Percentiles rank a stretch among this genome's conserved stretches.
Conservation (phyloP, 2,113 vertebrate genomes). For the Noturus placidus region DNA sequence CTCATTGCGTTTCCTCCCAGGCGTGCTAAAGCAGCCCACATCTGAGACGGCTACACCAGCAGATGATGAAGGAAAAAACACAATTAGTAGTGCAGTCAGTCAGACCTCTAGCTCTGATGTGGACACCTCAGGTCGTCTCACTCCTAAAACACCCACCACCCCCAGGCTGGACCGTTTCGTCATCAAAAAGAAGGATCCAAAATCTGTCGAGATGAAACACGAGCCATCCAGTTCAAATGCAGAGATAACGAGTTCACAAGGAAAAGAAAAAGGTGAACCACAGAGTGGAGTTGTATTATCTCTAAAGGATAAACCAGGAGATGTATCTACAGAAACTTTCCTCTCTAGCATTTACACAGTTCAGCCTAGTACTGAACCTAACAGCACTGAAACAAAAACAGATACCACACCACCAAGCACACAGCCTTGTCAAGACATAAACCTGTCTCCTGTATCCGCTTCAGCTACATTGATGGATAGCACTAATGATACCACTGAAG, state of each 20-base stretch:
- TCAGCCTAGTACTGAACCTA: conserved; percentile 72
- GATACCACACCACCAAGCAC: background rate
- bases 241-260: conserved; percentile 51
- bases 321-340: conserved; percentile 91
- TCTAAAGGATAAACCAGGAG: conserved; percentile 90
- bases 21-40: conserved; percentile 83
- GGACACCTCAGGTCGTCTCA: conserved; percentile 61
- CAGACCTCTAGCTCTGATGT: conserved; percentile 56
- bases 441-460: background rate
- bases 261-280: conserved; percentile 60
- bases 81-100: conserved; percentile 69
- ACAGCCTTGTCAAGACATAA: conserved; percentile 41
- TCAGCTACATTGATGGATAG: conserved; percentile 11
- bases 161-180: conserved; percentile 73
- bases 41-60: conserved; percentile 76
- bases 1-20: conserved; percentile 90
- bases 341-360: conserved; percentile 78
- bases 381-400: background rate
- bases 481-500: conserved; percentile 64
- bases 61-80: conserved; percentile 78
- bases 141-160: conserved; percentile 70
- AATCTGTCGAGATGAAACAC: conserved; percentile 62
- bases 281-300: conserved; percentile 67
- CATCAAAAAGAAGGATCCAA: conserved; percentile 74
- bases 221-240: conserved; percentile 53